Evolutionary conservation across 2,888 invertebrate genomes (phyloP).

Genomic region (Euplexia lucipara): DNA sequence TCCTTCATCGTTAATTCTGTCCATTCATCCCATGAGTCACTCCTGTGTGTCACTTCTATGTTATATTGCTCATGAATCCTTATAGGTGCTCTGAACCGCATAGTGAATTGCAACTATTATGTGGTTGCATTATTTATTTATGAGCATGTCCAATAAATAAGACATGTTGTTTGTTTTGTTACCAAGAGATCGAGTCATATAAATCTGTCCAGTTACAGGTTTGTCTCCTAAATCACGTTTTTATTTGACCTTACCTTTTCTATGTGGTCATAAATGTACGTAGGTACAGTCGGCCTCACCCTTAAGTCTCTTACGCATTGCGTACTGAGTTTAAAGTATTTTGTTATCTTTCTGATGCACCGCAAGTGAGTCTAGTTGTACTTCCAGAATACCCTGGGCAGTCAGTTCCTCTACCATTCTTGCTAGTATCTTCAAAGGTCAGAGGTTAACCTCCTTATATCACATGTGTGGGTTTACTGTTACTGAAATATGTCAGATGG

Average conservation of each 20-base stretch:
- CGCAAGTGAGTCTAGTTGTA: too few species aligned
- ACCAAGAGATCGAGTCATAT: neutral
- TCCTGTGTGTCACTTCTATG: conserved; percentile 59
- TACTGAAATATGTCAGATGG: too few species aligned
- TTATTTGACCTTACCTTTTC: neutral
- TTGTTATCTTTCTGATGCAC: too few species aligned
- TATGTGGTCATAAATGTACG: neutral
- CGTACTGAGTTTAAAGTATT: too few species aligned
- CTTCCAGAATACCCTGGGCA: too few species aligned
- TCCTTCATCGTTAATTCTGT: neutral
- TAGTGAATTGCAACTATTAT: conserved; percentile 22
- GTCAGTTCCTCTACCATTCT: too few species aligned
- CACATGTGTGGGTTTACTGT: too few species aligned
- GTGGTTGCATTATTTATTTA: conserved; percentile 32
- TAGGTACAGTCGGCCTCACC: neutral
- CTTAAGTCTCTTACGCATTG: too few species aligned
- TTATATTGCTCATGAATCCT: conserved; percentile 31
- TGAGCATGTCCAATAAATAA: conserved; percentile 38
- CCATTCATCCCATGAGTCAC: conserved; percentile 72
- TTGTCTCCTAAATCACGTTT: neutral
- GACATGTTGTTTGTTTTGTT: conserved; percentile 19
- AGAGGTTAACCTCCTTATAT: too few species aligned
- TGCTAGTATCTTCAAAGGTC: too few species aligned
- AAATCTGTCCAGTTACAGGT: neutral
- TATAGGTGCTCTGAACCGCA: conserved; percentile 6